A percentile compares a stretch with the other conserved stretches of the same genome.
These are phyloP conservation scores for Rhodeus uyekii DNA, from an alignment of 2,797 vertebrate genomes.

Conservation along the genomic window DNA sequence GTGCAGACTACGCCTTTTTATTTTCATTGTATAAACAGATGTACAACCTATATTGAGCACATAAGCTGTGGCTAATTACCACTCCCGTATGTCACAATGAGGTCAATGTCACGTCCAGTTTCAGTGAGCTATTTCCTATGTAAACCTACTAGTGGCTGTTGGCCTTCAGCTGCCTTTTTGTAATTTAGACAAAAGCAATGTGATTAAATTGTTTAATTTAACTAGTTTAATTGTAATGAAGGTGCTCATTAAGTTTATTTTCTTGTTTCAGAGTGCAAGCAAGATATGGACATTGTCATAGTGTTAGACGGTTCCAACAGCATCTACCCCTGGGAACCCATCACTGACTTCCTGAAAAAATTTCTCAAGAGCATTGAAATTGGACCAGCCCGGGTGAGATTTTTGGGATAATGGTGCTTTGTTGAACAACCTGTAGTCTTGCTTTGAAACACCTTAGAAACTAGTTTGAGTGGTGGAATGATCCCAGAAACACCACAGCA, in stretches of 20 bases:
- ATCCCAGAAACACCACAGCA: too few species aligned
- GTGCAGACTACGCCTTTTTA: neutral
- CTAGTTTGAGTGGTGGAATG: too few species aligned
- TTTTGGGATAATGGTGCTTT: neutral
- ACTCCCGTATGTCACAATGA: neutral
- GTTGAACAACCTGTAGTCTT: neutral
- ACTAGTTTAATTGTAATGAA: neutral
- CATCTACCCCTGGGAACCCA: constrained; percentile 91
- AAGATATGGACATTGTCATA: constrained; percentile 89
- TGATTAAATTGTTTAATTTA: too few species aligned
- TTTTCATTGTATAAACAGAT: neutral
- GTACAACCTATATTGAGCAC: neutral
- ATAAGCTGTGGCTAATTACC: neutral
- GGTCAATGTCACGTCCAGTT: constrained; percentile 10
- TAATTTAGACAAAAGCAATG: neutral
- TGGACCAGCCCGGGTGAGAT: constrained; percentile 88
- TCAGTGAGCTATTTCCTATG: neutral
- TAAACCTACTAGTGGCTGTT: neutral
- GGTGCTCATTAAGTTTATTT: neutral
- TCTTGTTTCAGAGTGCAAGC: constrained; percentile 83
- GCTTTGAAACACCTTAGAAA: neutral
- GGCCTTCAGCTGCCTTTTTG: neutral
- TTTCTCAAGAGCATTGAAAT: constrained; percentile 86
- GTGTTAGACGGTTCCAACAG: constrained; percentile 97
- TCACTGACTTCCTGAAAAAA: constrained; percentile 83